Evolutionary conservation across 2,797 vertebrate species (phyloP).

Genomic region (Poecilia gillii): DNA sequence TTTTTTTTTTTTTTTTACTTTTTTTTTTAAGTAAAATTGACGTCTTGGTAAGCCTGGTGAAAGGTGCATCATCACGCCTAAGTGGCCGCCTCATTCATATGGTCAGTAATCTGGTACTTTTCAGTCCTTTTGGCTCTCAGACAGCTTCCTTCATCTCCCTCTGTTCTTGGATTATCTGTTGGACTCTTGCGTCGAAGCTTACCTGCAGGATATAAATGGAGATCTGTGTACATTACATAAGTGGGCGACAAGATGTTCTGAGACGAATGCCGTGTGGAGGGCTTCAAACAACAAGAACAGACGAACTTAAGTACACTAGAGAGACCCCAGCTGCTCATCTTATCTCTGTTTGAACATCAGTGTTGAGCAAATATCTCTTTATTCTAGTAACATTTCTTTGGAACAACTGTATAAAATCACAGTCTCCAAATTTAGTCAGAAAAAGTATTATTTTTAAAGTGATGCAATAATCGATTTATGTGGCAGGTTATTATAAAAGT

Average conservation of each 20-base stretch:
- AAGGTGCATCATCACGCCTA: conserved; percentile 52
- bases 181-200: conserved; percentile 59
- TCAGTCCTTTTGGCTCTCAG: conserved; percentile 8
- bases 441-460: background rate
- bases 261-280: conserved; percentile 36
- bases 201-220: conserved; percentile 76
- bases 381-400: background rate
- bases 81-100: conserved; percentile 61
- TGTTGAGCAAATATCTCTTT: background rate
- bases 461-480: background rate
- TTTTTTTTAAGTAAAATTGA: conserved; percentile 29
- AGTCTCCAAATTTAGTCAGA: background rate
- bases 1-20: conserved; percentile 11
- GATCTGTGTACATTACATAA: conserved; percentile 65
- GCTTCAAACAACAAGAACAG: conserved; percentile 15
- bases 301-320: background rate
- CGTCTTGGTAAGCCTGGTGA: conserved; percentile 9
- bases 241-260: conserved; percentile 64
- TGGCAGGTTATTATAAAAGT: background rate
- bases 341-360: background rate
- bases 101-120: conserved; percentile 25
- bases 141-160: conserved; percentile 2
- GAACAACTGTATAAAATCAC: background rate
- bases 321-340: background rate
- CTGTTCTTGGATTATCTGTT: conserved; percentile 65